These are phyloP conservation scores for Eclectus roratus DNA, from an alignment of 2,113 vertebrate species.

Conservation along the genomic window DNA sequence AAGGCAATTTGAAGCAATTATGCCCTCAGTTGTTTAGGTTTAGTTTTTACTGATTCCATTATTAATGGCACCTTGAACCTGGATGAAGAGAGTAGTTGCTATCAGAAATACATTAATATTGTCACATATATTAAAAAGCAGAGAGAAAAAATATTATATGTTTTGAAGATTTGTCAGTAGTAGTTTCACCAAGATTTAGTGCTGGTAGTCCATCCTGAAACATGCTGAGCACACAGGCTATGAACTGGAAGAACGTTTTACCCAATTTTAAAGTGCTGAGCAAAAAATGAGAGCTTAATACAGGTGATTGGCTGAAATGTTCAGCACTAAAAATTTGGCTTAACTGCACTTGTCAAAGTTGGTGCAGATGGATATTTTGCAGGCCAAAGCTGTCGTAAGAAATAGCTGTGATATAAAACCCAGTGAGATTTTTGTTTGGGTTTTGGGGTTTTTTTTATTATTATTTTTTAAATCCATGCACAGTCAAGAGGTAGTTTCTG, in stretches of 20 bases:
- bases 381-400: background rate
- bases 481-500: background rate
- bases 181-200: background rate
- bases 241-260: background rate
- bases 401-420: background rate
- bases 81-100: background rate
- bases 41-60: background rate
- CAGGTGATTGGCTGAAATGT: background rate
- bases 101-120: background rate
- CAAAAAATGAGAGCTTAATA: background rate
- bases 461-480: background rate
- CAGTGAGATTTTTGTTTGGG: background rate
- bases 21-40: background rate
- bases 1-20: slow-evolving; percentile 14
- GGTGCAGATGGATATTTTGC: background rate
- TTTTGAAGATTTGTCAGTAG: background rate
- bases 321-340: background rate
- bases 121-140: background rate
- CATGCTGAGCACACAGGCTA: background rate
- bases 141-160: background rate
- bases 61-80: background rate
- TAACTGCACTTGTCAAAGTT: background rate
- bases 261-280: background rate
- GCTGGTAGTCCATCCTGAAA: background rate
- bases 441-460: background rate